Percentiles rank a stretch among this genome's conserved stretches.
Evolutionary conservation across 2,797 vertebrate species (phyloP).

Genomic region (Falco peregrinus): DNA sequence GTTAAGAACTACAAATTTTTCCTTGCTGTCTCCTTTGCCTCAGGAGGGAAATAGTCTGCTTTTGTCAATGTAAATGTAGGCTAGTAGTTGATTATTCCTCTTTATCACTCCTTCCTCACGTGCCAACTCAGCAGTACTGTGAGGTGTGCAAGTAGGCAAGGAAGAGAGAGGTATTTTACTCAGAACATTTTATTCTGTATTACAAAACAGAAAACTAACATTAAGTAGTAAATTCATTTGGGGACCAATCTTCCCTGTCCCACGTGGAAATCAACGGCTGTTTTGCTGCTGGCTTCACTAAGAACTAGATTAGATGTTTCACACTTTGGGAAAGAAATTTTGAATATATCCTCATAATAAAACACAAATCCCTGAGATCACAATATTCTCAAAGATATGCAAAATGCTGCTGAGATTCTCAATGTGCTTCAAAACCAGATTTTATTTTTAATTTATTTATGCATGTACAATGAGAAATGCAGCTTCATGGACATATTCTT

Average conservation of each 20-base stretch:
- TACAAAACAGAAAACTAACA: background rate
- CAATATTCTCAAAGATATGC: slow-evolving; percentile 11
- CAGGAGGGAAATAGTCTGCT: background rate
- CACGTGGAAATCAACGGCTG: background rate
- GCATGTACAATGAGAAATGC: background rate
- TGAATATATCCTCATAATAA: slow-evolving; percentile 4
- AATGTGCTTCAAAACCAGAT: background rate
- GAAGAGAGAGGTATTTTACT: background rate
- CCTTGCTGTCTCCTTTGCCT: slow-evolving; percentile 9
- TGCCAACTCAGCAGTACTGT: slow-evolving; percentile 15
- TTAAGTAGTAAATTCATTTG: slow-evolving; percentile 7
- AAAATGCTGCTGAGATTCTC: background rate
- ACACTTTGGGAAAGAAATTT: background rate
- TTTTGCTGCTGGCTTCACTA: background rate
- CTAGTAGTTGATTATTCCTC: background rate
- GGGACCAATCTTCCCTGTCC: background rate
- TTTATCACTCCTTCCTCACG: background rate
- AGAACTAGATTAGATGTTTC: background rate
- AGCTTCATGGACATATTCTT: background rate
- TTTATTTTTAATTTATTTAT: slow-evolving; percentile 6
- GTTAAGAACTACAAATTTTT: background rate
- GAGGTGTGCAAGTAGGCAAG: background rate
- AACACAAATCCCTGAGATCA: background rate
- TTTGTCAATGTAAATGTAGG: slow-evolving; percentile 23
- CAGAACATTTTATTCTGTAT: background rate